Evolutionary conservation across 1,140 invertebrate species (phyloP), one percentile per base, ranked within the genome.

Genomic region (Drosophila pseudoobscura): DNA sequence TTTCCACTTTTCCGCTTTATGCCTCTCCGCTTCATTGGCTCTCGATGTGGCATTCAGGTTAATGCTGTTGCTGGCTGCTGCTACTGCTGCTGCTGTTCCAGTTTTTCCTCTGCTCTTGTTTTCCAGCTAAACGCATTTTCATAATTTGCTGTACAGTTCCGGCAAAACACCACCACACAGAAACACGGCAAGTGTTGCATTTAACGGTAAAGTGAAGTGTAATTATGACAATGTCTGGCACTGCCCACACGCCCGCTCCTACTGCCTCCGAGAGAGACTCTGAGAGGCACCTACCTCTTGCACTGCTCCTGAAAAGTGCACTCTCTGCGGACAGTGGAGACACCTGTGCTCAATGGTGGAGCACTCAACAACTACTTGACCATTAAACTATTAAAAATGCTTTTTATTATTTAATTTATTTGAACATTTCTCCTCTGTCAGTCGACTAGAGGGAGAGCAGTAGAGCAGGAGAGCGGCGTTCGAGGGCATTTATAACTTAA

Each of bases 321-420:
- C 24, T 24, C 24, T 24, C 24, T 24, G 24, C 4, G 24, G 39
- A 54, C 26, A 15, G 24, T 5, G 24, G 24, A 26, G 41, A 50
- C 49, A 47, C 61, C 51, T 53, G 15, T 9, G 54, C 41, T 3
- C 22, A 44, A 39, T 20, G 6, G 41, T 13, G 35, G 45, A 24
- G 43, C 50, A 69, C 65, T 56, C 31, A 35, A 24, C 31, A 35
- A 35, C 53, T 22, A 13, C 49, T 26, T 29, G 49, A 11, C 71
- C 63, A 87, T 85, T 85, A 87, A 71, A 69, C 77, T 59, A 88
- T 82, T 87, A 87, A 68, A 80, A 65, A 65, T 77, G 59, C 66
- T 85, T 87, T 85, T 82, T 87, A 87, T 88, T 82, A 88, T 82
- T 87, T 74, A 77, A 82, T 80, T 85, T 78, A 74, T 75, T 66